Percentiles rank a stretch among this genome's conserved stretches.
Evolutionary conservation across 1,140 invertebrate genomes (phyloP).

Genomic region (Ceratina calcarata): DNA sequence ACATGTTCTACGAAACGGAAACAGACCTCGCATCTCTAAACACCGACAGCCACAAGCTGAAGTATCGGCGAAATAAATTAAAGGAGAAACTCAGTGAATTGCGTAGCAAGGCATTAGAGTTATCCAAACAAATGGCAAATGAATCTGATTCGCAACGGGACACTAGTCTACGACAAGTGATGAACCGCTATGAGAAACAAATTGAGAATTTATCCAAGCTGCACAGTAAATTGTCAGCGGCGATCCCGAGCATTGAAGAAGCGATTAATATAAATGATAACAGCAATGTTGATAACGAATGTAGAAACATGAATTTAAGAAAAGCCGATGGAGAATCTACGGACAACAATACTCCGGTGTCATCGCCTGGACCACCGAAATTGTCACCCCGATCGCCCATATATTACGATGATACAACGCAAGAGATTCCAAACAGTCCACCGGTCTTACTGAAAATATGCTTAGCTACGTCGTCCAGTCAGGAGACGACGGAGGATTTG

Average conservation of each 20-base stretch:
- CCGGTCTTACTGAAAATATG: slow-evolving; percentile 60
- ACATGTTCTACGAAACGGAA: not conserved
- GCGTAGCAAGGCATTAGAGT: slow-evolving; percentile 45
- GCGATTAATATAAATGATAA: slow-evolving; percentile 11
- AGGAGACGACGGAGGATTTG: not conserved
- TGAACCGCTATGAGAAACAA: slow-evolving; percentile 66
- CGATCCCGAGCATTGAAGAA: slow-evolving; percentile 4
- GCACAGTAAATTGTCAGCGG: slow-evolving; percentile 41
- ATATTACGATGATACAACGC: slow-evolving; percentile 40
- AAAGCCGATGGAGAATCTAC: not conserved
- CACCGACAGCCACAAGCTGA: slow-evolving; percentile 55
- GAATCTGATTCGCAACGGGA: slow-evolving; percentile 20
- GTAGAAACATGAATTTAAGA: not conserved
- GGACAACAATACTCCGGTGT: not conserved
- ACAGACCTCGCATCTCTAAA: not conserved
- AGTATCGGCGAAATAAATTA: slow-evolving; percentile 55
- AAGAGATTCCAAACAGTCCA: slow-evolving; percentile 59
- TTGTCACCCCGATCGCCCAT: slow-evolving; percentile 60
- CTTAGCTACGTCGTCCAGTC: slow-evolving; percentile 26
- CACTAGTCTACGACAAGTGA: slow-evolving; percentile 59
- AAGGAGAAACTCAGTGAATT: slow-evolving; percentile 58
- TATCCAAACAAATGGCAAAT: slow-evolving; percentile 37
- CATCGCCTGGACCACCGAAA: slow-evolving; percentile 65
- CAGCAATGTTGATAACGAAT: not conserved
- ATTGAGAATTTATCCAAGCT: slow-evolving; percentile 62